Base-by-base conservation (phyloP, 1,140 invertebrate genomes). In the Nixonia krombeini region DNA sequence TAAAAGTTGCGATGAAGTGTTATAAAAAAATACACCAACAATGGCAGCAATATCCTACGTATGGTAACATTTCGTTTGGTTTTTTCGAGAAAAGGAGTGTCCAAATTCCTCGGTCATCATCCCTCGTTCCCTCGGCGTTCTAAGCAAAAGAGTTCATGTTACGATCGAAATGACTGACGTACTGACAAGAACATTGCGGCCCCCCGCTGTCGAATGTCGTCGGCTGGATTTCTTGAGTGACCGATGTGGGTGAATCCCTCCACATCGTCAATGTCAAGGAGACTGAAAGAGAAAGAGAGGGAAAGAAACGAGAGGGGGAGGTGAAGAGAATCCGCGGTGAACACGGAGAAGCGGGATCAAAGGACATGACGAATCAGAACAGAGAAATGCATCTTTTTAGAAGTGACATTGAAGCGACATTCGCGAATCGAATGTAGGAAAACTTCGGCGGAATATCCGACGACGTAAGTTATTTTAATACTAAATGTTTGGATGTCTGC, bases 201-300 rank as follows among this genome's bases (percentile, higher is more conserved):
- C 78, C 76, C 79, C 78, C 67, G 79, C 74, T 78, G 79, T 75
- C 72, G 77, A 78, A 81, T 80, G 79, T 81, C 79, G 75, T 81
- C 78, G 74, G 64, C 55, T 56, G 70, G 74, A 74, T 75, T 70
- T 63, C 62, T 64, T 65, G 73, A 79, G 69, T 81, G 76, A 78
- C 78, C 78, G 79, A 81, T 80, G 78, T 78, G 73, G 76, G 78
- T 81, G 79, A 81, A 75, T 74, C 65, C 66, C 29, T 64, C 46
- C 21, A 47, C 23, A 49, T 47, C 31, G 18, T 29, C 53, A 35
- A 56, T 59, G n/a, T n/a, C n/a, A n/a, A n/a, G n/a, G n/a, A n/a
- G n/a, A n/a, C n/a, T n/a, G n/a, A n/a, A 61, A 49, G 42, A 56
- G 51, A 64, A 61, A 70, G 49, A 58, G 44, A 62, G 53, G 55